Base-by-base conservation (phyloP, 2,113 vertebrate genomes). In the Urocitellus parryii region DNA sequence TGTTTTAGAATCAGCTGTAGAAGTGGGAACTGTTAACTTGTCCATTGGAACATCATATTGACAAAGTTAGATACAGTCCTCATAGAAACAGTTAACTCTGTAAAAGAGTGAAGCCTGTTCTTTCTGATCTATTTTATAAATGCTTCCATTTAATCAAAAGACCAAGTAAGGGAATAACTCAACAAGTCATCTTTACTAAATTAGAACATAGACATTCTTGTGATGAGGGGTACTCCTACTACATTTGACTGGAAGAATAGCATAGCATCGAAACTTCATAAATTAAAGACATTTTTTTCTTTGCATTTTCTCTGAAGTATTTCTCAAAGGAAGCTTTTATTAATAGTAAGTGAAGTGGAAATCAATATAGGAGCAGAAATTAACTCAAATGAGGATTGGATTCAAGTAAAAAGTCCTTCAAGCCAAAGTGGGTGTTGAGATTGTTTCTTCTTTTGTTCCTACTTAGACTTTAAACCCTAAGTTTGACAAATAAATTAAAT, bases 241-340 rank as follows among this genome's bases (percentile, higher is more conserved):
- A 6, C 53, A 6, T 34, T 74, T 53, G 56, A 45, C 34, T 63
- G 4, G 78, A 94, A 68, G 78, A 83, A 5, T n/a, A 39, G 0
- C 5, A 0, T 9, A 74, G 65, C 17, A 4, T 25, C 61, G 16
- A 18, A 48, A 73, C 82, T 92, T 70, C 25, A 42, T 27, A 85
- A 25, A 39, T 12, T 48, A 25, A 68, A 73, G 68, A 53, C 13
- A n/a, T 25, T 24, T 77, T 70, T 88, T 68, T 32, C 48, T 67
- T 78, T 82, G 53, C 32, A 48, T 48, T 81, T 95, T 90, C 70
- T 96, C 48, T 74, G 8, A 83, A 87, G 42, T 88, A 8, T 53
- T 42, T 70, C 81, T 78, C 61, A 83, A 68, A 83, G 63, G 53
- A n/a, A 27, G 8, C 25, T 70, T 80, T 63, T 84, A 74, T 90